Evolutionary conservation across 1,140 invertebrate species (phyloP), one percentile per base, ranked within the genome.

Genomic region (Habropoda laboriosa): DNA sequence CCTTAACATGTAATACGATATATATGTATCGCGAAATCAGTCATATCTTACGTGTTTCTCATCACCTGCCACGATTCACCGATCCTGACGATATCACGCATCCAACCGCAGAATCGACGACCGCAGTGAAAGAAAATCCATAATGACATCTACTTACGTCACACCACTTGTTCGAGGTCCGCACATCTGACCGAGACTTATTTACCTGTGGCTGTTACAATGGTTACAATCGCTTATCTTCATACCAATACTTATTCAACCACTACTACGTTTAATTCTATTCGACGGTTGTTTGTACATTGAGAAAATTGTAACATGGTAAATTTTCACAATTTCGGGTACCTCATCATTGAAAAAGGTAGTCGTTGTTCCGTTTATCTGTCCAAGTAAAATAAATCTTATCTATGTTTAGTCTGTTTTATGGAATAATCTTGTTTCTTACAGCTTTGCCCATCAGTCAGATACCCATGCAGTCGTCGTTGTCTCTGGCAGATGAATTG

Each of bases 401-500:
- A 12, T 1, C 2, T 21, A 12, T 27, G 2, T 8, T 49, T 32
- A 4, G 49, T 6, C 32, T 1, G 27, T 77, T 70, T 40, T 27
- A 21, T 10, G 3, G 7, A 38, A n/a, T 18, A 27, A 7, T 45
- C 4, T 4, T 8, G 10, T 45, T 1, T 10, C 8, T 80, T 71
- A 8, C 57, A 92, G 91, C 88, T 67, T 67, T 91, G 58, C 83
- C 82, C 18, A 72, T 84, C 32, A 75, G 86, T 53, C 86, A 91
- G 55, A 82, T 75, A 58, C 85, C 87, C 7, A 87, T 86, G 60
- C 90, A 90, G 70, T 88, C 89, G 27, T 91, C 94, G 4, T 92
- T 94, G 16, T 96, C 96, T 2, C 90, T 97, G 86, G 96, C 96
- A 27, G 96, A 97, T 81, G 96, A 97, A 88, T 92, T 96, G 76